Percentiles rank a stretch among this genome's conserved stretches.
These are phyloP conservation scores for Drosophila setosimentum DNA, from an alignment of 2,888 invertebrate genomes.

Conservation along the genomic window DNA sequence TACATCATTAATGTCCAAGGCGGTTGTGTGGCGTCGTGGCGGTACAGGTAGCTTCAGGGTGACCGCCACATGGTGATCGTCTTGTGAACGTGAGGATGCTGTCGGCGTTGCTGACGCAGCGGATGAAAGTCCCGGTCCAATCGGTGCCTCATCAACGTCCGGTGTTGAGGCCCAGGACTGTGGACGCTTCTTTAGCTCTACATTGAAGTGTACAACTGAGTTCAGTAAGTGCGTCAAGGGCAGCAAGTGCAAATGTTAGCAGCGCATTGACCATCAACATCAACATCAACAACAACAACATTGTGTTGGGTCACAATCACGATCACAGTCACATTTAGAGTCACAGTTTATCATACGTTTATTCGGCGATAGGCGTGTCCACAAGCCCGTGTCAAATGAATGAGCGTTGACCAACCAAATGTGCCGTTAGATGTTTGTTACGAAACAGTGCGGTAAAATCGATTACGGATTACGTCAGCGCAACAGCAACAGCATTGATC, in stretches of 20 bases:
- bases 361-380: conserved; percentile 40
- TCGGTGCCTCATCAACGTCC: conserved; percentile 88
- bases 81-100: conserved; percentile 80
- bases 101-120: conserved; percentile 11
- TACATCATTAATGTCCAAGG: conserved; percentile 85
- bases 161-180: conserved; percentile 94
- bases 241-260: conserved; percentile 52
- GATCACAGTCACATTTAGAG: conserved; percentile 40
- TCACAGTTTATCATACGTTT: conserved; percentile 28
- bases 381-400: conserved; percentile 35
- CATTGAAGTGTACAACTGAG: conserved; percentile 85
- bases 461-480: conserved; percentile 49
- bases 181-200: conserved; percentile 85
- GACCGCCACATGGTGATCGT: conserved; percentile 87
- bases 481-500: conserved; percentile 28
- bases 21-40: conserved; percentile 88
- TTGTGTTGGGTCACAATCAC: conserved; percentile 39
- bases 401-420: conserved; percentile 49
- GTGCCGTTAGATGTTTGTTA: conserved; percentile 38
- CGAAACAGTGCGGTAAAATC: conserved; percentile 32
- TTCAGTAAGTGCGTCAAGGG: conserved; percentile 66
- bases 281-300: conserved; percentile 19
- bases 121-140: conserved; percentile 13
- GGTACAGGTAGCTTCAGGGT: conserved; percentile 90
- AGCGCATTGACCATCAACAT: conserved; percentile 34